Evolutionary conservation across 2,797 vertebrate species (phyloP), one percentile per base, ranked within the genome.

Genomic region (Enteromius fasciolatus): DNA sequence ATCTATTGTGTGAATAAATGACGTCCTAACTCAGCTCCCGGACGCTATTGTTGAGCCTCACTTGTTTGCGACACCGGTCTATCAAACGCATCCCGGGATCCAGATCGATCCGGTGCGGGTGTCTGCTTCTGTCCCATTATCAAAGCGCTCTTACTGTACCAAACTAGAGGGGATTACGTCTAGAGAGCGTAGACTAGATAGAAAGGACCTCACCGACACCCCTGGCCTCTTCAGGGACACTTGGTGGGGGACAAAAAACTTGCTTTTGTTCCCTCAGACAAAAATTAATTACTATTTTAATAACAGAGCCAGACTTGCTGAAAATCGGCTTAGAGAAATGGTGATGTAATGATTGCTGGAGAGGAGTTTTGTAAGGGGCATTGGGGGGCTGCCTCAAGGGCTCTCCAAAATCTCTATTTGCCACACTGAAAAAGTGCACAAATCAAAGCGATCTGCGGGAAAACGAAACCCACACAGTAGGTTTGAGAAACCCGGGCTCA

Each of bases 31-130:
- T 69, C 63, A 44, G 18, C 31, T 67, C 12, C 25, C 0, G 12
- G n/a, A 44, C 1, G 4, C 82, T 85, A 76, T 92, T 91, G 91
- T 91, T 67, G 59, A 87, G 75, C 5, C 15, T 86, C 89, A 90
- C 90, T 20, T 39, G 70, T 66, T 77, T 77, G 44, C 72, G 90
- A 91, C 83, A 69, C 41, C 83, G 81, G 52, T 86, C 89, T 80
- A 78, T 89, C 89, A 90, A 85, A 84, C 73, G 25, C 81, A 85
- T 52, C 84, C 87, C 72, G 10, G 87, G 90, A 90, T 90, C 89
- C 88, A 90, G 77, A 91, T 89, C 84, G 90, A 93, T 91, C 91
- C 79, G 15, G 64, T 39, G 84, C 44, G 75, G 82, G 10, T 70
- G 87, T 80, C 68, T 68, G 84, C 87, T 86, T 87, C 81, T 70